Evolutionary conservation across 1,140 invertebrate genomes (phyloP), one percentile per base, ranked within the genome.

Genomic region (Anastatus disparis): DNA sequence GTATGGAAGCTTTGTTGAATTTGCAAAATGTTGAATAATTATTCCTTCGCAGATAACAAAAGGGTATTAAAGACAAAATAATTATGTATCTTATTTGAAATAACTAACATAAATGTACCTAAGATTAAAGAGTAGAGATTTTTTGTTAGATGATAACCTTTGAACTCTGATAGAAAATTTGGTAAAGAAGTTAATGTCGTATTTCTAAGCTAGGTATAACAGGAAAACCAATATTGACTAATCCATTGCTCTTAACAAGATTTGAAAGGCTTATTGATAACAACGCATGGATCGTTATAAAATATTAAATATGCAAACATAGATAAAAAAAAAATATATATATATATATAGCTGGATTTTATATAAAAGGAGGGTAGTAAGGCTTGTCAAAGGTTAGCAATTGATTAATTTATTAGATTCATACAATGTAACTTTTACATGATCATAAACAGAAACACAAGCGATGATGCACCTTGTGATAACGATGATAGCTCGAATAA

Each of bases 171-270:
- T 42, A 72, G 64, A 44, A 46, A 72, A 55, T 82, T 81, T 0
- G 76, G 40, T 29, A 77, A 73, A 26, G 63, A 73, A 68, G 52
- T 75, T 8, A 78, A 38, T 9, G 85, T 72, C 15, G 85, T 65
- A 68, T 87, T 87, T 68, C 89, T 89, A 8, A 90, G 78, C 77
- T 87, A 88, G 70, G 89, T 87, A 82, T 93, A 94, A 93, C 59
- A 61, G 94, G 88, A 85, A 95, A 97, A n/a, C 95, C 95, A 75
- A 93, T 80, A 79, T 95, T 95, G 20, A 96, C 78, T 10, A 96
- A 74, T 24, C 96, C 96, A 89, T 98, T 98, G 2, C 96, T 97
- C 76, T 96, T 88, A 40, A 90, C 90, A 20, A 91, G 78, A 75
- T 89, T 87, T 63, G 91, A 91, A 27, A 95, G 82, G 74, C 88